Evolutionary conservation across 1,140 invertebrate species (phyloP), one percentile per base, ranked within the genome.

Genomic region (Pseudomyrmex gracilis): DNA sequence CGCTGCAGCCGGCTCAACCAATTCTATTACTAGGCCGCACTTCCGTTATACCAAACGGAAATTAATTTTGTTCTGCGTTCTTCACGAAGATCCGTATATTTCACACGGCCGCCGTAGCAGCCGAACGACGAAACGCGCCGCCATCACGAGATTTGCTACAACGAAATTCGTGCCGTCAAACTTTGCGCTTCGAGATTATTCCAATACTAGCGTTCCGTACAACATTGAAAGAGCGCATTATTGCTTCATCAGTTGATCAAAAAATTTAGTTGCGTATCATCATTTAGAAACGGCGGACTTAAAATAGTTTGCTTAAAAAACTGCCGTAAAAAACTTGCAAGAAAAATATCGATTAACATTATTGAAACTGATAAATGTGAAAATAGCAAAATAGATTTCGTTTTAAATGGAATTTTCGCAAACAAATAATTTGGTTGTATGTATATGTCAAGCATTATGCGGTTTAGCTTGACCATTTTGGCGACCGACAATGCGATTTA

Each of bases 31-130:
- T 76, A 45, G 45, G 10, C 60, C 34, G 64, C 24, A 17, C 68
- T 73, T 83, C 76, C 76, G 66, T 53, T 78, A 57, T 68, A 10
- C 49, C 51, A 20, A 73, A 47, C 61, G 76, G 71, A 89, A 66
- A 87, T 89, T 87, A 89, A 89, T 89, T 80, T 89, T 76, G 61
- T 73, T 55, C 51, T 53, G 20, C 60, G 51, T 80, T 80, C 74
- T 82, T 49, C 60, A n/a, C 61, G 55, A 43, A 34, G 24, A 20
- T 80, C 76, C 5, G 7, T 34, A 55, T 77, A 87, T 88, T 87
- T 87, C 85, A 84, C 77, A 49, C 76, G 53, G 13, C 22, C 64
- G 53, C n/a, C n/a, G n/a, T n/a, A n/a, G 43, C n/a, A 7, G 34
- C 64, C n/a, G n/a, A 53, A 22, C 53, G 64, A 78, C 43, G 76